These are phyloP conservation scores for Aporrectodea caliginosa DNA, from an alignment of 1,140 invertebrate genomes.

Conservation along the genomic window DNA sequence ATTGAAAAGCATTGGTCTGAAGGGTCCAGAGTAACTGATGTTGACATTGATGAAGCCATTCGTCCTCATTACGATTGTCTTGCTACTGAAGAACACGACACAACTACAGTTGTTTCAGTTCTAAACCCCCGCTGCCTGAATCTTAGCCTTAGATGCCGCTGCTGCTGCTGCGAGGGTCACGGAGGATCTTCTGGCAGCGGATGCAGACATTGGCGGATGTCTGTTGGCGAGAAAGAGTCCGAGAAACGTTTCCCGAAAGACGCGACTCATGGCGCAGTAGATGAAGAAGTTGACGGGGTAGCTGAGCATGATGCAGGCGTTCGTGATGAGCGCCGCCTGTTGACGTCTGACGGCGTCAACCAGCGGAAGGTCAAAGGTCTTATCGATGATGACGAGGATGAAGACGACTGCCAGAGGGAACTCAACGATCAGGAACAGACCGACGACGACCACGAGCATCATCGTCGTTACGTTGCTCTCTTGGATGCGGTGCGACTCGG, in stretches of 20 bases:
- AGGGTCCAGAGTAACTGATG: too few species aligned
- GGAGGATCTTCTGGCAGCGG: not conserved
- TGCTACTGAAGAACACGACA: too few species aligned
- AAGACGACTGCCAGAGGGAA: constrained; percentile 32
- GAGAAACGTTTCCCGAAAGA: not conserved
- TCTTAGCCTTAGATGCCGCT: too few species aligned
- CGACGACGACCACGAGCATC: constrained; percentile 70
- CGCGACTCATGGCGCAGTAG: constrained; percentile 23
- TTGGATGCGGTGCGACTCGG: constrained; percentile 73
- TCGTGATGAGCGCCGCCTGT: constrained; percentile 15
- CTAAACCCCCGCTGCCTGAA: too few species aligned
- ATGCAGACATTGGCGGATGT: not conserved
- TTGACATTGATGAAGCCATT: too few species aligned
- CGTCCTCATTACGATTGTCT: too few species aligned
- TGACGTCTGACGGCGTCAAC: not conserved
- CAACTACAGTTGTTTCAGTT: too few species aligned
- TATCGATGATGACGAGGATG: constrained; percentile 26
- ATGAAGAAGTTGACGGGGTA: constrained; percentile 62
- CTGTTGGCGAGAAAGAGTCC: not conserved
- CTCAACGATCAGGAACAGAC: constrained; percentile 33
- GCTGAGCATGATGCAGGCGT: constrained; percentile 77
- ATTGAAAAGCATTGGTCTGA: too few species aligned
- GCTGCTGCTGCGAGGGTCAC: too few species aligned
- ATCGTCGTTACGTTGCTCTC: constrained; percentile 83
- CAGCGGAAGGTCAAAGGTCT: constrained; percentile 24